Evolutionary conservation across 2,113 vertebrate genomes (phyloP), one percentile per base, ranked within the genome.

Genomic region (Muntiacus reevesi): DNA sequence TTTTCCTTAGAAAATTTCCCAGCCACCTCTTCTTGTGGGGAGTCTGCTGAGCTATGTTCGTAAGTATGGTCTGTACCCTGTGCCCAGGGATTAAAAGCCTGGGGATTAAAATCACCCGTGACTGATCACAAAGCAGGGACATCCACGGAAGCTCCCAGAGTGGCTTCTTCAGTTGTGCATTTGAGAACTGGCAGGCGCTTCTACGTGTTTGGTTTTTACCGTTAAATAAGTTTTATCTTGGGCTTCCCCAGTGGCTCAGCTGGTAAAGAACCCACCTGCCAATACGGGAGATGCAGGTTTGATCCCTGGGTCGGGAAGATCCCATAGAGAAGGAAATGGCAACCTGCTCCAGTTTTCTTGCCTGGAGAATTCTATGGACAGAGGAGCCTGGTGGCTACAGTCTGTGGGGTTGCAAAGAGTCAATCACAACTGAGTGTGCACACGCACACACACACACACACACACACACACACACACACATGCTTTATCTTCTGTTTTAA

Each of bases 401-500:
- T 43, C 23, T 40, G 14, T 76, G 36, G 71, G 71, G 23, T 43
- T 43, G 36, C 21, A 14, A 76, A 76, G 71, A 74, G 11, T 76
- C 71, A 76, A 3, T 40, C 6, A 43, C 11, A 74, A 7, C 71
- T 76, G 71, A 25, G 5, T 76, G 36, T 1, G 4, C 3, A 2
- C 0, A 3, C 3, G 0, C 62, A 0, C 57, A 12, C 10, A 11
- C 57, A 27, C 57, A 55, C 54, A 59, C 21, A 57, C 57, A 59
- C 57, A 59, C 57, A 67, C 67, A 13, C 67, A 74, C 71, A 74
- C 67, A 74, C 67, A 40, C 36, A 74, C 36, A 67, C 64, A 67
- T 2, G 1, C 76, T 91, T 95, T 50, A 21, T 55, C 33, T 93
- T 60, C 33, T 50, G 5, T 86, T 94, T 95, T 78, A 67, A 86